Percentiles rank a stretch among this genome's conserved stretches.
These are phyloP conservation scores for Whitmania pigra DNA, from an alignment of 1,140 invertebrate genomes.

Conservation along the genomic window DNA sequence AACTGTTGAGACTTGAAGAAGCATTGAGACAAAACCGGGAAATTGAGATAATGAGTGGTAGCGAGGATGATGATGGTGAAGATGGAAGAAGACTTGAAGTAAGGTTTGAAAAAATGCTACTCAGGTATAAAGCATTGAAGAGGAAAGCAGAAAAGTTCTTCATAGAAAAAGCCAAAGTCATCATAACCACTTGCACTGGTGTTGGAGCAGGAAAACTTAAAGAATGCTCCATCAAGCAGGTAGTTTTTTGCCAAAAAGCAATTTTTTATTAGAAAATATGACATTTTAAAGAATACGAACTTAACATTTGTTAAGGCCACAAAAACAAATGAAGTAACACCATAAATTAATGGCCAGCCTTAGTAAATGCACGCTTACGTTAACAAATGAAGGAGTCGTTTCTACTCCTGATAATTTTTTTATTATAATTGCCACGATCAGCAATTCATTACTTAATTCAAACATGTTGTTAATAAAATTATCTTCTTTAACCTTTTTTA, in stretches of 20 bases:
- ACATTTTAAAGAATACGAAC: no score
- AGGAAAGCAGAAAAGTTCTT: neutral
- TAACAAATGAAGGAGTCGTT: no score
- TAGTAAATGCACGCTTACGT: no score
- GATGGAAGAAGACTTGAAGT: neutral
- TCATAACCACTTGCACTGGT: constrained; percentile 11
- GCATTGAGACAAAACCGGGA: constrained; percentile 18
- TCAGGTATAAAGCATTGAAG: neutral
- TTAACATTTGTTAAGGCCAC: no score
- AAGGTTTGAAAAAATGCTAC: neutral
- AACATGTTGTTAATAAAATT: no score
- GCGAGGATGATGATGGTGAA: neutral
- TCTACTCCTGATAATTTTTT: no score
- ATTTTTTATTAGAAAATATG: no score
- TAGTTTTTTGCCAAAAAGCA: no score
- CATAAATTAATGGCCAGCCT: no score
- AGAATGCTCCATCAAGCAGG: neutral
- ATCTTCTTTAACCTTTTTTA: constrained; percentile 20
- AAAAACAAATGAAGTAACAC: no score
- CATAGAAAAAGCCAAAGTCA: constrained; percentile 7
- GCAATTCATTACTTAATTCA: no score
- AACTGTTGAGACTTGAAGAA: constrained; percentile 30
- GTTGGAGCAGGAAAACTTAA: neutral
- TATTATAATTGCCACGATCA: no score
- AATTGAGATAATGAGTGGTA: neutral